These are phyloP conservation scores for Paracanthobrama guichenoti DNA, from an alignment of 2,113 vertebrate species.

Conservation along the genomic window DNA sequence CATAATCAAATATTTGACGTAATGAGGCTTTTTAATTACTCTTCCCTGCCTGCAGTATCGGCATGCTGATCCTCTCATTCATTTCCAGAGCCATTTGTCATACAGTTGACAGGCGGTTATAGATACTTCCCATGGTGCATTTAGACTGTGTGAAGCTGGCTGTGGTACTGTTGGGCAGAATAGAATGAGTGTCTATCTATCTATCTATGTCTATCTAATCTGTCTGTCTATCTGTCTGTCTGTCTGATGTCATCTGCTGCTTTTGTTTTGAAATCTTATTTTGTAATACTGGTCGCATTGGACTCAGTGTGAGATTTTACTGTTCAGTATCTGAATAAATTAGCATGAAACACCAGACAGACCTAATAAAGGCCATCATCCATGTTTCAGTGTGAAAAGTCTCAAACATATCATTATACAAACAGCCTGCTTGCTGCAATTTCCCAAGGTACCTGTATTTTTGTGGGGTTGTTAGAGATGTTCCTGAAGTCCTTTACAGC, in stretches of 20 bases:
- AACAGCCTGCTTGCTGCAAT: constrained; percentile 3
- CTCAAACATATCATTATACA: constrained; percentile 26
- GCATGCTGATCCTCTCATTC: constrained; percentile 67
- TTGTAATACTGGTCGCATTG: not conserved
- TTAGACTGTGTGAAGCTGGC: constrained; percentile 19
- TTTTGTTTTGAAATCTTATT: not conserved
- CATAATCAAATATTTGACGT: constrained; percentile 74
- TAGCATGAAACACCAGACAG: constrained; percentile 8
- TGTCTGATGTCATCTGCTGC: not conserved
- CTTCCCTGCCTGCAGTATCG: constrained; percentile 65
- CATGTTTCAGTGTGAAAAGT: constrained; percentile 16
- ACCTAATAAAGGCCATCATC: not conserved
- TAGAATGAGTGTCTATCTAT: not conserved
- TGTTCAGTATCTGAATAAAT: constrained; percentile 23
- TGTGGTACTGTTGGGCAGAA: constrained; percentile 13
- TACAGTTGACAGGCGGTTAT: constrained; percentile 62
- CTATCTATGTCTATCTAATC: not conserved
- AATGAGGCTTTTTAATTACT: constrained; percentile 75
- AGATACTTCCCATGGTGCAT: constrained; percentile 43
- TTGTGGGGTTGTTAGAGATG: constrained; percentile 18
- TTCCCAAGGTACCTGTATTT: not conserved
- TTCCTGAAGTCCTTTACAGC: constrained; percentile 1
- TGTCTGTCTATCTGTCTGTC: not conserved
- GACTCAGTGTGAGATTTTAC: not conserved
- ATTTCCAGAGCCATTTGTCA: constrained; percentile 72